A percentile compares a stretch with the other conserved stretches of the same genome.
Evolutionary conservation across 1,140 invertebrate species (phyloP).

Genomic region (Halictus rubicundus): DNA sequence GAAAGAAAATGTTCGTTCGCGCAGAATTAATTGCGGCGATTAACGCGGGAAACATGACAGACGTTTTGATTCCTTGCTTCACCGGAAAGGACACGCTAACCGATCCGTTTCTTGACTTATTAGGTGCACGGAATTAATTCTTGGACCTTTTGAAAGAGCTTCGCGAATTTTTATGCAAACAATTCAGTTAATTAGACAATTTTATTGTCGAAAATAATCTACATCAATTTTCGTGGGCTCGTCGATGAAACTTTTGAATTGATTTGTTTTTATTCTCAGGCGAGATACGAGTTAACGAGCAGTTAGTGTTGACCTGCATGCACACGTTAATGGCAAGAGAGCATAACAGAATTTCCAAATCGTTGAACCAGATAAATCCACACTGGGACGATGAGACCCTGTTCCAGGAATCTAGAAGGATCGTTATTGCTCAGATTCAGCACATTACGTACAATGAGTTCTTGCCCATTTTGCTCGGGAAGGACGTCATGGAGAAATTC

Average conservation of each 20-base stretch:
- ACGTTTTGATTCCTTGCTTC: too few relatives aligned
- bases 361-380: conserved; percentile 90
- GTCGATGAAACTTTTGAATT: too few relatives aligned
- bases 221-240: too few relatives aligned
- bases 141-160: too few relatives aligned
- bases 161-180: too few relatives aligned
- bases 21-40: background rate
- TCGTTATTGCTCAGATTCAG: conserved; percentile 94
- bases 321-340: conserved; percentile 94
- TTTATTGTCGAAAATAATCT: too few relatives aligned
- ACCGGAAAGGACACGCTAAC: too few relatives aligned
- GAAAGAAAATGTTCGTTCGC: background rate
- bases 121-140: too few relatives aligned
- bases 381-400: conserved; percentile 97
- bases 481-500: conserved; percentile 96
- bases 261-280: conserved; percentile 79
- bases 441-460: conserved; percentile 98
- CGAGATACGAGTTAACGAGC: conserved; percentile 96
- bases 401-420: conserved; percentile 94
- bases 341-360: conserved; percentile 92
- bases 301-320: conserved; percentile 93
- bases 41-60: too few relatives aligned
- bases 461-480: conserved; percentile 94
- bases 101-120: too few relatives aligned
- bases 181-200: too few relatives aligned